A percentile compares a stretch with the other conserved stretches of the same genome.
Evolutionary conservation across 2,113 vertebrate species (phyloP).

Genomic region (Antennarius striatus): DNA sequence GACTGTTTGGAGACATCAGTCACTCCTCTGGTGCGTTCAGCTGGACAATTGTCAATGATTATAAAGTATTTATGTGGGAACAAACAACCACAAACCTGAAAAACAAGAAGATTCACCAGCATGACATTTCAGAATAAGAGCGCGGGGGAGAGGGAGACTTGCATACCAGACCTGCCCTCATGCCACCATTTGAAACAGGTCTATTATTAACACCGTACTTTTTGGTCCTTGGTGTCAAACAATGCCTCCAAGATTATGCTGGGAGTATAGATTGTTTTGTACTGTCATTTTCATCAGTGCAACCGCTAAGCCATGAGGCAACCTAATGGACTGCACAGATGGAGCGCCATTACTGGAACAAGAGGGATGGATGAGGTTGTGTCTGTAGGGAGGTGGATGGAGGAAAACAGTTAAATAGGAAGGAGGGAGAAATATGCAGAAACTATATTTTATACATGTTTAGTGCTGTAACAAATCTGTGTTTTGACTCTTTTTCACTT

Average conservation of each 20-base stretch:
- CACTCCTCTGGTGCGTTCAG: too few species aligned
- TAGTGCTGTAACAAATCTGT: too few species aligned
- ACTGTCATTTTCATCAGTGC: constrained; percentile 20
- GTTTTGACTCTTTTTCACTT: too few species aligned
- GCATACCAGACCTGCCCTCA: neutral
- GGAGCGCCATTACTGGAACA: constrained; percentile 14
- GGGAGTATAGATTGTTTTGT: constrained; percentile 8
- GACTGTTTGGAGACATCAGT: too few species aligned
- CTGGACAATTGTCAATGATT: too few species aligned
- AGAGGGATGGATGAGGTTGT: neutral
- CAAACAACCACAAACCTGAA: too few species aligned
- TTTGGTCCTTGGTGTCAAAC: neutral
- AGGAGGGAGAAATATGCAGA: neutral
- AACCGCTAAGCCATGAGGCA: constrained; percentile 16
- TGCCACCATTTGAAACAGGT: neutral
- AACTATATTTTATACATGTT: too few species aligned
- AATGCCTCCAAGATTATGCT: neutral
- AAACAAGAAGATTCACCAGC: neutral
- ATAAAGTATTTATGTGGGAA: too few species aligned
- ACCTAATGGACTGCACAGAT: constrained; percentile 37
- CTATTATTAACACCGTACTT: neutral
- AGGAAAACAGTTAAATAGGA: neutral
- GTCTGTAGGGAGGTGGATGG: neutral
- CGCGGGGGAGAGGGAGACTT: neutral
- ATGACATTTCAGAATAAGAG: neutral